phyloP scores from a whole-genome alignment of 1,140 invertebrate genomes.

The Pseudomyrmex sp. region DNA sequence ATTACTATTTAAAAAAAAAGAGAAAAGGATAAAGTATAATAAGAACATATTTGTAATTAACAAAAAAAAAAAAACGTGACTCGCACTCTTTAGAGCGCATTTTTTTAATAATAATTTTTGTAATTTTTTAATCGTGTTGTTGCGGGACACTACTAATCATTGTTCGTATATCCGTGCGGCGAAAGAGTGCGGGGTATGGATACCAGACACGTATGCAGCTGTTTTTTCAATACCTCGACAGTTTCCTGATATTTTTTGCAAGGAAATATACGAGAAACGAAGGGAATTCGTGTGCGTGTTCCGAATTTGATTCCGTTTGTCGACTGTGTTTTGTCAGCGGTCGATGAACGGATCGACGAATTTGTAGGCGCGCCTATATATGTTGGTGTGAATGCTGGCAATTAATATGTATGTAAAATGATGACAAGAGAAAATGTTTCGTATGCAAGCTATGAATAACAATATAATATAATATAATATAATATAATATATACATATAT shows the following conservation, averaged over 20 bases:
- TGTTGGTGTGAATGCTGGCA: slow-evolving; percentile 72
- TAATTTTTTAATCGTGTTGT: slow-evolving; percentile 62
- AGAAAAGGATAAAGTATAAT: slow-evolving; percentile 35
- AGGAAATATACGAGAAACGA: slow-evolving; percentile 60
- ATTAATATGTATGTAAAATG: slow-evolving; percentile 72
- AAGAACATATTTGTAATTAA: slow-evolving; percentile 53
- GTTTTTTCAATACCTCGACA: slow-evolving; percentile 72
- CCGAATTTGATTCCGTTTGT: slow-evolving; percentile 48
- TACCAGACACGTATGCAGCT: slow-evolving; percentile 52
- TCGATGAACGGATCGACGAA: slow-evolving; percentile 56
- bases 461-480: slow-evolving; percentile 69
- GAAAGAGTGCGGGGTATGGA: slow-evolving; percentile 45
- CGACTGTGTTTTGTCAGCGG: slow-evolving; percentile 11
- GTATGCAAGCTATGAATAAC: slow-evolving; percentile 74
- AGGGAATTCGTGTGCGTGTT: slow-evolving; percentile 23
- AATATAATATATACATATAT: too few species aligned
- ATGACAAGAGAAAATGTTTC: slow-evolving; percentile 65
- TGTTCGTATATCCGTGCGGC: slow-evolving; percentile 35
- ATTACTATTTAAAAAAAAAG: slow-evolving; percentile 70
- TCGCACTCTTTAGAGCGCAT: slow-evolving; percentile 53
- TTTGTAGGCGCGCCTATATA: slow-evolving; percentile 59
- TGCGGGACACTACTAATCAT: slow-evolving; percentile 37
- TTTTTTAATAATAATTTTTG: slow-evolving; percentile 64
- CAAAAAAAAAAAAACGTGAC: slow-evolving; percentile 45
- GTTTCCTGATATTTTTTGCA: slow-evolving; percentile 74